Evolutionary conservation across 2,113 vertebrate species (phyloP).

Genomic region (Chaetops frenatus): DNA sequence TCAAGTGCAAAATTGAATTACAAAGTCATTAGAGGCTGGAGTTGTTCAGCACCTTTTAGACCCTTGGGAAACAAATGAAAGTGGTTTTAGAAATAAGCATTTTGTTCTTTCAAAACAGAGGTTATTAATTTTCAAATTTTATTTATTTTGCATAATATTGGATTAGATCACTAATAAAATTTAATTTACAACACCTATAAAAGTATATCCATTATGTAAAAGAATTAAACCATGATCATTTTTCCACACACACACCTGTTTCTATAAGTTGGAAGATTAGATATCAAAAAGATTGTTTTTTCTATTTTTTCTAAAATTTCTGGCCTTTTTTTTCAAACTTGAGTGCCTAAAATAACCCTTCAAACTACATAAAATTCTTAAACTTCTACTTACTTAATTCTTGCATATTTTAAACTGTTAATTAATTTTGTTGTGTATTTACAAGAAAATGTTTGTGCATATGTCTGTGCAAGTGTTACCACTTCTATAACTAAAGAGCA

Average conservation of each 20-base stretch:
- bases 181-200: background rate
- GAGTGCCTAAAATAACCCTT: background rate
- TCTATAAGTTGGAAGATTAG: background rate
- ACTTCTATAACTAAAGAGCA: background rate
- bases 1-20: slow-evolving; percentile 22
- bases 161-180: background rate
- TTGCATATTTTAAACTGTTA: background rate
- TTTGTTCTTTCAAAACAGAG: background rate
- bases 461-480: background rate
- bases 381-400: background rate
- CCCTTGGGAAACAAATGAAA: background rate
- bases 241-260: fast-evolving
- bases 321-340: background rate
- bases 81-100: background rate
- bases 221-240: background rate
- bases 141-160: background rate
- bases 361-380: background rate
- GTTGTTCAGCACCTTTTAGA: background rate
- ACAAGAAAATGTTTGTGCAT: background rate
- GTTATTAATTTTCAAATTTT: background rate
- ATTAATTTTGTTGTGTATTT: background rate
- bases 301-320: background rate
- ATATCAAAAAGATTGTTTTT: background rate
- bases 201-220: background rate
- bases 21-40: background rate